Evolutionary conservation across 1,140 invertebrate genomes (phyloP).

Genomic region (Heliconius himera): DNA sequence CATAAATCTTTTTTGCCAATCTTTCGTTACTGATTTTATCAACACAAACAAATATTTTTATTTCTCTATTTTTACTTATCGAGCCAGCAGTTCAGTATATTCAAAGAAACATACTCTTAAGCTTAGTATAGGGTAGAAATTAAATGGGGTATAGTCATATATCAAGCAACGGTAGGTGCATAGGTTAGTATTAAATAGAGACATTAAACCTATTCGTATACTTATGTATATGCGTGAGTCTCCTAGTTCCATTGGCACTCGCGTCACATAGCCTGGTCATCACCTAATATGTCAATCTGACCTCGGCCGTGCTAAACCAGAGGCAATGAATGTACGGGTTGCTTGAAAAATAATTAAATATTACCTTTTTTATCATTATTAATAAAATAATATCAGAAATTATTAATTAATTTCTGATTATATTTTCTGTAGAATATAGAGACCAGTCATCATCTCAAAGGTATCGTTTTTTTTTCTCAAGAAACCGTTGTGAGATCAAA

Average conservation of each 20-base stretch:
- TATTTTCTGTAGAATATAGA: no score
- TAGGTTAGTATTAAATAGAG: conserved; percentile 10
- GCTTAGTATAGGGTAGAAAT: no score
- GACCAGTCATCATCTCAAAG: no score
- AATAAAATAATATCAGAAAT: background rate
- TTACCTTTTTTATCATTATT: background rate
- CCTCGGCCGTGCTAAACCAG: conserved; percentile 26
- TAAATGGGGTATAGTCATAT: background rate
- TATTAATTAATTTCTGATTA: no score
- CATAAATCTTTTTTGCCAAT: no score
- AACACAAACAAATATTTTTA: no score
- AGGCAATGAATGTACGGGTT: background rate
- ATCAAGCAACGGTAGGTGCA: background rate
- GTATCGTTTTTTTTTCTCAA: no score
- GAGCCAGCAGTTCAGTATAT: no score
- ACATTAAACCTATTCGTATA: conserved; percentile 17
- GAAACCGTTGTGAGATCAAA: no score
- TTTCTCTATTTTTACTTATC: no score
- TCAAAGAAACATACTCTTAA: no score
- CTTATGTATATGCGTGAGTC: background rate
- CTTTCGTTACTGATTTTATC: no score
- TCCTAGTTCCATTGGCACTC: conserved; percentile 39
- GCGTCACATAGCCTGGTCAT: conserved; percentile 41
- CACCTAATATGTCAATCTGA: conserved; percentile 40
- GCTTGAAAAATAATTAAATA: background rate